A percentile compares a stretch with the other conserved stretches of the same genome.
Evolutionary conservation across 1,140 invertebrate species (phyloP).

Genomic region (Drosophila mayri): DNA sequence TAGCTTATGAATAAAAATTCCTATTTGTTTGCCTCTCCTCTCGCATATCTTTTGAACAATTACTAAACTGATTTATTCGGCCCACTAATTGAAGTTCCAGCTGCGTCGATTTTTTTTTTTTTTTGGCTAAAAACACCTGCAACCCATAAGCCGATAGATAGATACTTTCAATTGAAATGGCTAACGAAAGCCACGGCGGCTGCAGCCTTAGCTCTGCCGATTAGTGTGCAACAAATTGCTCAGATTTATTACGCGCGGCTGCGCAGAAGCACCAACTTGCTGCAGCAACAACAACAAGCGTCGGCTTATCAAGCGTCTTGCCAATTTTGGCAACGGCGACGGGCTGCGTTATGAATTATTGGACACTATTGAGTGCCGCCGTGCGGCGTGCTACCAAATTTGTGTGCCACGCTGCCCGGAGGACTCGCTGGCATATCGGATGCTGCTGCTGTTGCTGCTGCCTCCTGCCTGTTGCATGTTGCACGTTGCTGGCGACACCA

Average conservation of each 20-base stretch:
- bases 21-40: constrained; percentile 3
- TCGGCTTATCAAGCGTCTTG: constrained; percentile 72
- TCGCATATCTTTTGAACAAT: constrained; percentile 42
- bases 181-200: constrained; percentile 38
- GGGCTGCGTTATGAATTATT: constrained; percentile 79
- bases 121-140: constrained; percentile 73
- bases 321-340: constrained; percentile 75
- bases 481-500: constrained; percentile 69
- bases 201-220: constrained; percentile 50
- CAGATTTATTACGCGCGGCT: constrained; percentile 77
- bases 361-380: constrained; percentile 81
- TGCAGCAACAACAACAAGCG: constrained; percentile 11
- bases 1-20: background rate
- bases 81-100: constrained; percentile 60
- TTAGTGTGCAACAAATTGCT: constrained; percentile 80
- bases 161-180: constrained; percentile 77
- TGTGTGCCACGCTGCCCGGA: constrained; percentile 75
- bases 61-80: constrained; percentile 61
- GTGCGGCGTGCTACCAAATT: constrained; percentile 79
- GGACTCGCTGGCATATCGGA: constrained; percentile 62
- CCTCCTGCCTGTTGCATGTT: constrained; percentile 17
- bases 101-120: constrained; percentile 42
- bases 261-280: constrained; percentile 24
- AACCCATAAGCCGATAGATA: constrained; percentile 68
- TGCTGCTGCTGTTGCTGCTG: constrained; percentile 36